phyloP scores from a whole-genome alignment of 1,140 invertebrate species.

The Campoletis sonorensis region DNA sequence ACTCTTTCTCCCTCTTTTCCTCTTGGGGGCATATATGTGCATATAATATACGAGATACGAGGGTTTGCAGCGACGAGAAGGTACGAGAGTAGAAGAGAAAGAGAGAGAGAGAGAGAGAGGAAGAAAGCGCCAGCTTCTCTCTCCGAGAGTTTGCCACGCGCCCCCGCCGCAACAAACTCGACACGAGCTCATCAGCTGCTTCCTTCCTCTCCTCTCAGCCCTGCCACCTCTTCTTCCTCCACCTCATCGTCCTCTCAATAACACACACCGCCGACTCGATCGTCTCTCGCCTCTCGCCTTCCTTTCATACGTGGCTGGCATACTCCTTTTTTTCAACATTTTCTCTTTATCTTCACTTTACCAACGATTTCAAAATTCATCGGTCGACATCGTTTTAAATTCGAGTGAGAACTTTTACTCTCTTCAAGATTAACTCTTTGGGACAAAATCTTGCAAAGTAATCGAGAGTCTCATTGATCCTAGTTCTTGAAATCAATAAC shows the following conservation, averaged over 20 bases:
- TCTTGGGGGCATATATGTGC: slow-evolving; percentile 1
- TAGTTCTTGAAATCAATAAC: no score
- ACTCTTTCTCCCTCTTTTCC: background rate
- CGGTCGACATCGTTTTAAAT: no score
- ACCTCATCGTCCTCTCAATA: no score
- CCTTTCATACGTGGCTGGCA: background rate
- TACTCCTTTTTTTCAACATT: slow-evolving; percentile 39
- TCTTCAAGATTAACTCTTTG: no score
- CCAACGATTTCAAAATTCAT: no score
- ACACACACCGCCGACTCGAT: no score
- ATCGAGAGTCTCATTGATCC: no score
- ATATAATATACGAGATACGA: background rate
- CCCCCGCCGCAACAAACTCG: slow-evolving; percentile 32
- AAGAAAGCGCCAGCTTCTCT: slow-evolving; percentile 19
- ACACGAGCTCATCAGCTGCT: slow-evolving; percentile 58
- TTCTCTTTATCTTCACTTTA: background rate
- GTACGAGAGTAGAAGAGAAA: background rate
- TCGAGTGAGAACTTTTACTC: no score
- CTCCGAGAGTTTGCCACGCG: slow-evolving; percentile 2
- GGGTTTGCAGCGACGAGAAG: no score
- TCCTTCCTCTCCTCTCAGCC: slow-evolving; percentile 53
- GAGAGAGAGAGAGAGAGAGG: slow-evolving; percentile 19
- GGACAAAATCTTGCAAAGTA: no score
- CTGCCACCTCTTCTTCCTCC: no score
- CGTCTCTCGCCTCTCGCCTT: no score